Conservation (phyloP, 2,888 invertebrate species). For the Seira ritae region DNA sequence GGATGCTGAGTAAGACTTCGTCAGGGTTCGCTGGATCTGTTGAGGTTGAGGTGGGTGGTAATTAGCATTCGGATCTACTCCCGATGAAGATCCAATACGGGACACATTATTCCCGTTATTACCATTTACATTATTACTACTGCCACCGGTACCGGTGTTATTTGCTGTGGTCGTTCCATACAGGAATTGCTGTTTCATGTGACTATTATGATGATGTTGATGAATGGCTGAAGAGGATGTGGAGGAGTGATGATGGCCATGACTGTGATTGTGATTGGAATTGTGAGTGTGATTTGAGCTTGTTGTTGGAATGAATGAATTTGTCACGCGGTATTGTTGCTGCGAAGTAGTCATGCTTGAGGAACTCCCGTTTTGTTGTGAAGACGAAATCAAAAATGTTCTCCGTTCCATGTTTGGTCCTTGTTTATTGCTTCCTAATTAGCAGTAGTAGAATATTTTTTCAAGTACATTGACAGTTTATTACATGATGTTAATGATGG, state of each 20-base stretch:
- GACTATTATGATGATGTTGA: conserved; percentile 50
- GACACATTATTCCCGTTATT: conserved; percentile 36
- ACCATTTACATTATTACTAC: background rate
- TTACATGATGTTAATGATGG: conserved; percentile 27
- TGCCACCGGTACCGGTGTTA: conserved; percentile 11
- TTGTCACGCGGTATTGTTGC: conserved; percentile 64
- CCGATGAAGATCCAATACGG: conserved; percentile 37
- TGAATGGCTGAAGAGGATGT: conserved; percentile 48
- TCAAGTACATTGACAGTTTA: conserved; percentile 23
- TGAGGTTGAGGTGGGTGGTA: conserved; percentile 63
- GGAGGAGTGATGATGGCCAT: conserved; percentile 46
- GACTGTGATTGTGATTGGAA: conserved; percentile 24
- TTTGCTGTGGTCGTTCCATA: conserved; percentile 38
- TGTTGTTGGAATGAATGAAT: conserved; percentile 72
- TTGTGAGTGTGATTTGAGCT: conserved; percentile 40
- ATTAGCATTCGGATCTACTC: conserved; percentile 49
- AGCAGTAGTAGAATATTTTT: conserved; percentile 29
- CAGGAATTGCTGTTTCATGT: conserved; percentile 52
- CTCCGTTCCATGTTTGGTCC: conserved; percentile 57
- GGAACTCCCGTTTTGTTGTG: conserved; percentile 50
- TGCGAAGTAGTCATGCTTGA: conserved; percentile 55
- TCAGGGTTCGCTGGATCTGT: conserved; percentile 65
- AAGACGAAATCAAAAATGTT: conserved; percentile 52
- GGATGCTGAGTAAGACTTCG: conserved; percentile 66
- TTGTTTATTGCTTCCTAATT: conserved; percentile 57